Conservation (phyloP, 37 sponge, comb jelly and placozoan genomes). For the Spongilla lacustris region DNA sequence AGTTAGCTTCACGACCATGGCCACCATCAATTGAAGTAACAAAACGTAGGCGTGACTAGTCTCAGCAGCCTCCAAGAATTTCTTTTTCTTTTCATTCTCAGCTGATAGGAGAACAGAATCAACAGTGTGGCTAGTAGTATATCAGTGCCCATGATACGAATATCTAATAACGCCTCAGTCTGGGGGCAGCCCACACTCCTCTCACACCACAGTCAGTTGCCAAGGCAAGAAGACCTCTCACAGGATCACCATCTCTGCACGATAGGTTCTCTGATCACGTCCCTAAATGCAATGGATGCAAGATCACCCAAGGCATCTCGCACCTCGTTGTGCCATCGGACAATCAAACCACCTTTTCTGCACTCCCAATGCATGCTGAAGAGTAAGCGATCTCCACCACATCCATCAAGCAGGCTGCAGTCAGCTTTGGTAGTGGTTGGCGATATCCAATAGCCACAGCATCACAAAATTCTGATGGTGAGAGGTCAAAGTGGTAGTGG, state of each 20-base stretch:
- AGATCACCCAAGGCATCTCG: constrained; percentile 50
- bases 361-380: constrained; percentile 40
- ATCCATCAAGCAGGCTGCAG: background rate
- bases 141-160: constrained; percentile 55
- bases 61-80: constrained; percentile 8
- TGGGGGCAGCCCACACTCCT: constrained; percentile 47
- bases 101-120: background rate
- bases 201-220: constrained; percentile 46
- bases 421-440: background rate
- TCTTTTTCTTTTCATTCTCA: constrained; percentile 32
- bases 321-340: constrained; percentile 36
- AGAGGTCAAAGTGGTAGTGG: constrained; percentile 27
- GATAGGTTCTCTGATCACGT: constrained; percentile 42
- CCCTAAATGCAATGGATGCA: constrained; percentile 30
- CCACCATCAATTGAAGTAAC: constrained; percentile 41
- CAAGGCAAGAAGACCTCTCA: constrained; percentile 2
- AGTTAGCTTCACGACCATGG: constrained; percentile 26
- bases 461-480: constrained; percentile 39
- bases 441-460: constrained; percentile 29
- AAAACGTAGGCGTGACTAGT: constrained; percentile 28
- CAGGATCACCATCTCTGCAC: constrained; percentile 30
- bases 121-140: constrained; percentile 4
- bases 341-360: constrained; percentile 37
- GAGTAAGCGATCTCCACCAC: constrained; percentile 29
- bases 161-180: constrained; percentile 56